Evolutionary conservation across 2,888 invertebrate species (phyloP).

Genomic region (Drosophila rubida): DNA sequence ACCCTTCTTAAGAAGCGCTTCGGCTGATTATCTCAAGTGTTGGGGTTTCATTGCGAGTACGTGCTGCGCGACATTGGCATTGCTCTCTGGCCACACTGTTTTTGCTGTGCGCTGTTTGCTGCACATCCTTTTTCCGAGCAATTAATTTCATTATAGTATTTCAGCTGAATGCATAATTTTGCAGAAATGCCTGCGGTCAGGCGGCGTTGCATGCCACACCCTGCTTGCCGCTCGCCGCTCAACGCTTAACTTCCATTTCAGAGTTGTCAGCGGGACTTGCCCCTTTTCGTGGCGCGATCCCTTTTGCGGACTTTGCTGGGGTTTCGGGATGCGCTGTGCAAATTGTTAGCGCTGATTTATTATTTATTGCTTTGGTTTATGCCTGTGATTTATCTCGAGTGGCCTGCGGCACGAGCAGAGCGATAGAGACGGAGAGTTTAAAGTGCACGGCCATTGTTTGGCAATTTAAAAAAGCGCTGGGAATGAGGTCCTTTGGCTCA

Average conservation of each 20-base stretch:
- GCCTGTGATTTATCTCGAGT: conserved; percentile 66
- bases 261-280: conserved; percentile 56
- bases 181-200: conserved; percentile 27
- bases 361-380: conserved; percentile 71
- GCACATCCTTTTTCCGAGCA: conserved; percentile 52
- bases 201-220: conserved; percentile 4
- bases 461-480: conserved; percentile 43
- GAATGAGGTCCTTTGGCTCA: conserved; percentile 16
- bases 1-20: not conserved
- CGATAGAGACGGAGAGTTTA: conserved; percentile 23
- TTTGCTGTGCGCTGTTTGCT: conserved; percentile 7
- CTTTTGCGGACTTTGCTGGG: not conserved
- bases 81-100: conserved; percentile 22
- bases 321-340: conserved; percentile 49
- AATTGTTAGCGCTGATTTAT: conserved; percentile 74
- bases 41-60: not conserved
- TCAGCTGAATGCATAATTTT: conserved; percentile 64
- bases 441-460: conserved; percentile 51
- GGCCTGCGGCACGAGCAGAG: conserved; percentile 14
- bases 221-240: conserved; percentile 5
- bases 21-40: not conserved
- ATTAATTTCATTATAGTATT: conserved; percentile 69
- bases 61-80: conserved; percentile 17
- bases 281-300: not conserved
- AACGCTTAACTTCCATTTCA: conserved; percentile 24